These are phyloP conservation scores for Nanger granti DNA, from an alignment of 2,113 vertebrate species.

Conservation along the genomic window DNA sequence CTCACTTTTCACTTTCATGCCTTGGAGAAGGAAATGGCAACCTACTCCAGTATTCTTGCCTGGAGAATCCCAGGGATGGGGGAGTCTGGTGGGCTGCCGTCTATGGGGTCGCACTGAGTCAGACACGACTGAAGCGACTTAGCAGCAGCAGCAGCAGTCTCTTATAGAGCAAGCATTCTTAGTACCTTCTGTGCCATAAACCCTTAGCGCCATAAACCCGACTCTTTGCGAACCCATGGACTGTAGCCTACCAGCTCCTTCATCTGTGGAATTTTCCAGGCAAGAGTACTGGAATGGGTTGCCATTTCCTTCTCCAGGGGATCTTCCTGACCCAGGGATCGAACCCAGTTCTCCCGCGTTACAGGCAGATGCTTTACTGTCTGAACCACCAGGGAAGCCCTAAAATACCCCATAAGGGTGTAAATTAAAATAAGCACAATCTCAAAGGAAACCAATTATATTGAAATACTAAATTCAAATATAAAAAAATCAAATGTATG, in stretches of 20 bases:
- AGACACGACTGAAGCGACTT: no score
- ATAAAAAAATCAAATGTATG: background rate
- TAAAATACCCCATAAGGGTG: background rate
- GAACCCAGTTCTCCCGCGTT: accelerated
- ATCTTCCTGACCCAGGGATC: background rate
- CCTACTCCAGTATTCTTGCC: no score
- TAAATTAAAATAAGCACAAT: background rate
- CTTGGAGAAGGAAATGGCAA: no score
- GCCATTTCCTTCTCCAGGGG: background rate
- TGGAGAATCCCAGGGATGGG: no score
- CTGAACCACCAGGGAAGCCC: background rate
- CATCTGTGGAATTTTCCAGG: background rate
- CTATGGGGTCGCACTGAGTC: no score
- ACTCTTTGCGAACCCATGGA: background rate
- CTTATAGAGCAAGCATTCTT: background rate
- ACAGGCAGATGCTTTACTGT: accelerated
- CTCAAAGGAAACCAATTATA: background rate
- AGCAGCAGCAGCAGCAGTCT: no score
- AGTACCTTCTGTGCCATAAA: background rate
- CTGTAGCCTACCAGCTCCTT: background rate
- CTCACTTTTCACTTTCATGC: no score
- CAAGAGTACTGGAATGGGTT: background rate
- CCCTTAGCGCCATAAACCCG: background rate
- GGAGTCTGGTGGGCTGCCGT: no score
- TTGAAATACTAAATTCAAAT: background rate